Evolutionary conservation across 2,797 vertebrate species (phyloP).

Genomic region (Sternarchorhynchus goeldii): DNA sequence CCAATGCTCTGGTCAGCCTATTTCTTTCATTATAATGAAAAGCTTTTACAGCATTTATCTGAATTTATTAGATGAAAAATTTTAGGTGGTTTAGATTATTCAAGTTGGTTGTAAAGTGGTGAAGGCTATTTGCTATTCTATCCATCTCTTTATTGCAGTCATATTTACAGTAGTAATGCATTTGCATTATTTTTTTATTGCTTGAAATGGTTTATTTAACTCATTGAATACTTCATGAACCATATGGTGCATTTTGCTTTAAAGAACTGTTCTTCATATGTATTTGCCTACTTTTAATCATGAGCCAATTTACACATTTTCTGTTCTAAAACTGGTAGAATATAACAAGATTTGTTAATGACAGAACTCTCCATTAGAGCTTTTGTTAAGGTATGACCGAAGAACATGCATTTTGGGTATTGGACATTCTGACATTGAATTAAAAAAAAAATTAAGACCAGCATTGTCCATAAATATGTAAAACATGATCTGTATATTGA

Average conservation of each 20-base stretch:
- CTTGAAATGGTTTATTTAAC: slow-evolving; percentile 56
- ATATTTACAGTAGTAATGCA: slow-evolving; percentile 36
- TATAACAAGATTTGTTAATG: background rate
- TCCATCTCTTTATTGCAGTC: slow-evolving; percentile 1
- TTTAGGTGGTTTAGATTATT: background rate
- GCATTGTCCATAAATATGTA: background rate
- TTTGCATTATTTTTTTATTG: slow-evolving; percentile 42
- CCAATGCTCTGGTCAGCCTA: slow-evolving; percentile 11
- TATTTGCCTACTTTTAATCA: background rate
- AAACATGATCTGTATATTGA: slow-evolving; percentile 37
- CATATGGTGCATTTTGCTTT: background rate
- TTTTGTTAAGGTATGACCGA: background rate
- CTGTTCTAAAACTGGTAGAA: background rate
- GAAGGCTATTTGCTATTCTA: background rate
- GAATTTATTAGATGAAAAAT: background rate
- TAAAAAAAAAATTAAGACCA: too few species aligned
- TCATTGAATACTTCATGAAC: slow-evolving; percentile 17
- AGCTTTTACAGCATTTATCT: slow-evolving; percentile 28
- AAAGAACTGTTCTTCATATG: background rate
- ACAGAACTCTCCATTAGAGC: background rate
- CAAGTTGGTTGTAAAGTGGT: background rate
- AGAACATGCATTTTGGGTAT: background rate
- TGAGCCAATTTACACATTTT: background rate
- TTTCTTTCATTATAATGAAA: slow-evolving; percentile 24
- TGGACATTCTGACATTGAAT: background rate